Evolutionary conservation across 2,113 vertebrate species (phyloP).

Genomic region (Myanophis thanlyinensis): DNA sequence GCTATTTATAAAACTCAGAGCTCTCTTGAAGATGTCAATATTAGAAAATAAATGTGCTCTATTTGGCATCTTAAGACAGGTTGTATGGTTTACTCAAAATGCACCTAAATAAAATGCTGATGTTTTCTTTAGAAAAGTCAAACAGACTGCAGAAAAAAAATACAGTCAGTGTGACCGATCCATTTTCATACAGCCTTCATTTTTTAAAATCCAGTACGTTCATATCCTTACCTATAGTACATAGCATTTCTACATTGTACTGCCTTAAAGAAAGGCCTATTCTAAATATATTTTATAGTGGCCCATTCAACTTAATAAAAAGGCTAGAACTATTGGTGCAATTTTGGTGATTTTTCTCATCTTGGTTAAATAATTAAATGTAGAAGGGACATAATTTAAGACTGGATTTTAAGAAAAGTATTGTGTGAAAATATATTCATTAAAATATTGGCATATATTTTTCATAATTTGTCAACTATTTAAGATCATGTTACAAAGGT

Average conservation of each 20-base stretch:
- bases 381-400: background rate
- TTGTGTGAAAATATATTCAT: background rate
- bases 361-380: background rate
- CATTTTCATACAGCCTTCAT: background rate
- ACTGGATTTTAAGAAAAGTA: background rate
- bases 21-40: background rate
- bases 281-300: background rate
- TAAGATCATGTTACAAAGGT: no score
- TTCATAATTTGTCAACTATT: no score
- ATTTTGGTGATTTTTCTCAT: background rate
- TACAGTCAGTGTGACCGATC: background rate
- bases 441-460: no score
- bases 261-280: background rate
- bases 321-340: background rate
- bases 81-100: background rate
- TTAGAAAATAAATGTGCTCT: background rate
- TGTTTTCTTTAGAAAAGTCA: background rate
- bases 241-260: background rate
- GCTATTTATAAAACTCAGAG: no score
- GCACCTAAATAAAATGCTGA: background rate
- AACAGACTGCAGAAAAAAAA: background rate
- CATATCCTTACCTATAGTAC: background rate
- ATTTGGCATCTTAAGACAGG: background rate
- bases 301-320: background rate
- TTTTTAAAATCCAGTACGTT: background rate